Conservation (phyloP, 2,113 vertebrate genomes). For the Mesoclemmys tuberculata region DNA sequence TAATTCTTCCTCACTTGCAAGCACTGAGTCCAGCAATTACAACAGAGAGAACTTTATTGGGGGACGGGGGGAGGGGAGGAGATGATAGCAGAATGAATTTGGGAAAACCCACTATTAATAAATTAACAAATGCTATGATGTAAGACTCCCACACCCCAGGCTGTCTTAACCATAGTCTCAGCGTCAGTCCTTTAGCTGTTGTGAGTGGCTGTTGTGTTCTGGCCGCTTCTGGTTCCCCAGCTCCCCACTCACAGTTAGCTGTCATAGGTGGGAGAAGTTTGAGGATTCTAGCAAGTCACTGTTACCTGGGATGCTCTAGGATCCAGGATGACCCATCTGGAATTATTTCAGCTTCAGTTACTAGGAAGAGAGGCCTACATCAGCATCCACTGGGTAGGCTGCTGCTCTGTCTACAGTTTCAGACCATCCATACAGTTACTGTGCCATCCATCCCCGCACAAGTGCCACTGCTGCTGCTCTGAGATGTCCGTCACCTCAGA, state of each 20-base stretch:
- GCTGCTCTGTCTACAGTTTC: too few species aligned
- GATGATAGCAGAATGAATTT: not conserved
- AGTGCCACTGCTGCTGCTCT: too few species aligned
- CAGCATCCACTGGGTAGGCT: too few species aligned
- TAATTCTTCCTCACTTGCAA: not conserved
- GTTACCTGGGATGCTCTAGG: not conserved
- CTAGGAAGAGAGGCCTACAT: not conserved
- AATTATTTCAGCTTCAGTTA: not conserved
- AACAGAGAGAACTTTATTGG: not conserved
- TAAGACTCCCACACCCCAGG: not conserved
- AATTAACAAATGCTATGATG: not conserved
- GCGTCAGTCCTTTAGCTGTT: not conserved
- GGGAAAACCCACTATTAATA: not conserved
- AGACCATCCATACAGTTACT: too few species aligned
- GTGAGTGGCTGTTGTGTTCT: not conserved
- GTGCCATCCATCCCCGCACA: too few species aligned
- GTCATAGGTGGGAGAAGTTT: not conserved
- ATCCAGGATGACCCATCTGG: too few species aligned
- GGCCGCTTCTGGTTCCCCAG: not conserved
- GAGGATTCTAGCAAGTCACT: not conserved
- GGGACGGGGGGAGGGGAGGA: not conserved
- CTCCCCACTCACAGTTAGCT: not conserved
- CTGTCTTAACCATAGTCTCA: not conserved
- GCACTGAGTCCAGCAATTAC: not conserved
- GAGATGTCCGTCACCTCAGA: too few species aligned